A percentile compares a stretch with the other conserved stretches of the same genome.
Evolutionary conservation across 2,797 vertebrate species (phyloP).

Genomic region (Gymnoscopelus microlampas): DNA sequence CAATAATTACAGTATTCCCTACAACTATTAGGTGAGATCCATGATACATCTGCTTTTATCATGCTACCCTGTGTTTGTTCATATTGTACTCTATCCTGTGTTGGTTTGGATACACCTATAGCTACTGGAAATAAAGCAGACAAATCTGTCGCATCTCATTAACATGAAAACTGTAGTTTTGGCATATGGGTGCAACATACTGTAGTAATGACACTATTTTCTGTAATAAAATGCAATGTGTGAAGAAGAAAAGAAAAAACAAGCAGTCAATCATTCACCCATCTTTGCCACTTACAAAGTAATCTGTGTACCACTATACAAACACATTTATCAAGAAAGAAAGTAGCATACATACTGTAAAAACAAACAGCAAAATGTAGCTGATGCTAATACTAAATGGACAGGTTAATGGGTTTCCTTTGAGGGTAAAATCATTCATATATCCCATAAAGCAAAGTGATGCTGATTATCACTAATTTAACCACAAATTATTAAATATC

Average conservation of each 20-base stretch:
- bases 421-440: too few species aligned
- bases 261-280: slow-evolving; percentile 30
- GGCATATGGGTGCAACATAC: too few species aligned
- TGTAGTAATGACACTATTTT: not conserved
- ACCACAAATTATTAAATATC: too few species aligned
- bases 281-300: slow-evolving; percentile 16
- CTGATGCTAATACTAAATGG: too few species aligned
- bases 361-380: too few species aligned
- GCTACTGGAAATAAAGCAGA: not conserved
- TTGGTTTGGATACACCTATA: not conserved
- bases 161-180: not conserved
- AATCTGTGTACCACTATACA: slow-evolving; percentile 17
- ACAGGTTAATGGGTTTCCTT: too few species aligned
- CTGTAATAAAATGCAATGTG: slow-evolving; percentile 25
- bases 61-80: not conserved
- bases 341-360: too few species aligned
- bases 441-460: too few species aligned
- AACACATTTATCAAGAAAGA: slow-evolving; percentile 18
- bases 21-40: slow-evolving; percentile 9
- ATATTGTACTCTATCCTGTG: not conserved
- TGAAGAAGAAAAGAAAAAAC: slow-evolving; percentile 8
- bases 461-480: too few species aligned
- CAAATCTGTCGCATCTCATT: not conserved
- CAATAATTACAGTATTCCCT: not conserved
- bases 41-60: slow-evolving; percentile 1